A percentile compares a stretch with the other conserved stretches of the same genome.
phyloP scores from a whole-genome alignment of 2,888 invertebrate genomes.

The Protophormia terraenovae region DNA sequence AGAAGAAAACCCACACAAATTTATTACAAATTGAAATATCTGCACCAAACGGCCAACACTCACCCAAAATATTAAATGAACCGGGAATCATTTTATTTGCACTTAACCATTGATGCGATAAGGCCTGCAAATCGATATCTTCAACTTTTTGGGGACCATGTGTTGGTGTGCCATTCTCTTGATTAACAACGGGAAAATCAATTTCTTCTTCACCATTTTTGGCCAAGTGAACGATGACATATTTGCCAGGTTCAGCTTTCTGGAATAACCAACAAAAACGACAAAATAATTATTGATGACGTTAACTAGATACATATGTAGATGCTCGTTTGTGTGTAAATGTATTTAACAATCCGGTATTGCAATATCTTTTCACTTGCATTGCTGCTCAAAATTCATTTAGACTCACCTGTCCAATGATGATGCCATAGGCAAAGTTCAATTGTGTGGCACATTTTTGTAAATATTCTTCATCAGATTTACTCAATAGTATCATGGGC shows the following conservation, averaged over 20 bases:
- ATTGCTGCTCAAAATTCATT: neutral
- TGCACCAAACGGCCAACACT: slow-evolving; percentile 80
- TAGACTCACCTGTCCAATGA: slow-evolving; percentile 89
- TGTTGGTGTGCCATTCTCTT: slow-evolving; percentile 69
- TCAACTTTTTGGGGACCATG: slow-evolving; percentile 68
- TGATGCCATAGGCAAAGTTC: slow-evolving; percentile 87
- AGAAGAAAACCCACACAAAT: too few species aligned
- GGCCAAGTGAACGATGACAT: slow-evolving; percentile 90
- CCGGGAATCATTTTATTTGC: slow-evolving; percentile 95
- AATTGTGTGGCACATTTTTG: slow-evolving; percentile 85
- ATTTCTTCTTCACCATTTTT: slow-evolving; percentile 85
- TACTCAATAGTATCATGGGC: slow-evolving; percentile 87
- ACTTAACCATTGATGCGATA: slow-evolving; percentile 89
- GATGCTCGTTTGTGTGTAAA: neutral
- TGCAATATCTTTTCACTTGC: neutral
- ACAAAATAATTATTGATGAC: slow-evolving; percentile 19
- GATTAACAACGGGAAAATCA: slow-evolving; percentile 72
- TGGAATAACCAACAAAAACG: slow-evolving; percentile 55
- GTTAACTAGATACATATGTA: neutral
- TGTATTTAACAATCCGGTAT: neutral
- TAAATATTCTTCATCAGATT: slow-evolving; percentile 86
- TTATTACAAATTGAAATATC: neutral
- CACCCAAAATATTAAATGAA: slow-evolving; percentile 91
- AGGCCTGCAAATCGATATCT: slow-evolving; percentile 75
- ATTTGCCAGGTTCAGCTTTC: slow-evolving; percentile 84